These are phyloP conservation scores for Promerops cafer DNA, from an alignment of 2,113 vertebrate species.

Conservation along the genomic window DNA sequence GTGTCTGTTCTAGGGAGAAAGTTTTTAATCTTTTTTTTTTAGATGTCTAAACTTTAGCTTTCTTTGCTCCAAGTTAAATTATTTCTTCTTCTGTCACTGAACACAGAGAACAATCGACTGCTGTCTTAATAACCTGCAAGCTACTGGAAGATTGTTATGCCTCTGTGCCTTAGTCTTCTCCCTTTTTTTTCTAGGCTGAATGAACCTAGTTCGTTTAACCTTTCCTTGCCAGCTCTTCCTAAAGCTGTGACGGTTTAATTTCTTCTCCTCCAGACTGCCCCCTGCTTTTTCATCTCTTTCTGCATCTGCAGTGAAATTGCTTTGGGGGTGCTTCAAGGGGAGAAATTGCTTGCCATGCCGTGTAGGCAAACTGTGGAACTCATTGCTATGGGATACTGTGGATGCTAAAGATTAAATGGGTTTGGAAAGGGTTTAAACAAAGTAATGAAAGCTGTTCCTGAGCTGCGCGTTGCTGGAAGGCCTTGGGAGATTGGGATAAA, in stretches of 20 bases:
- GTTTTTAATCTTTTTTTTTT: neutral
- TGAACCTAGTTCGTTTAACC: constrained; percentile 36
- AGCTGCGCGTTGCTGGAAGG: neutral
- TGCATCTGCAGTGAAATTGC: neutral
- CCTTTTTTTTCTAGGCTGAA: neutral
- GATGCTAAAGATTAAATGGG: neutral
- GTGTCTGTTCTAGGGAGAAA: neutral
- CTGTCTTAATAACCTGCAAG: constrained; percentile 59
- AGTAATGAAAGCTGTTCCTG: neutral
- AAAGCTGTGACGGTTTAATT: neutral
- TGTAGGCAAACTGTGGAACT: neutral
- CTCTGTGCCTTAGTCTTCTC: constrained; percentile 4
- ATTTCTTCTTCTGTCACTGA: constrained; percentile 56
- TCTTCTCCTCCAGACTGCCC: neutral
- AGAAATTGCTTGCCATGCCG: neutral
- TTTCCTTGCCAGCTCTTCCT: constrained; percentile 27
- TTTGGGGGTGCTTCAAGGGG: neutral
- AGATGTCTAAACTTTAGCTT: constrained; percentile 27
- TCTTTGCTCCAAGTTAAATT: constrained; percentile 52
- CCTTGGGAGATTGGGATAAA: neutral
- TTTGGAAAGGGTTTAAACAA: neutral
- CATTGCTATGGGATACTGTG: constrained; percentile 7
- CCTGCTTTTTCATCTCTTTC: constrained; percentile 24
- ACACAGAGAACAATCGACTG: constrained; percentile 50
- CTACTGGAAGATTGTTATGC: constrained; percentile 48